phyloP scores from a whole-genome alignment of 2,888 invertebrate genomes.

The Cheilosia urbana region DNA sequence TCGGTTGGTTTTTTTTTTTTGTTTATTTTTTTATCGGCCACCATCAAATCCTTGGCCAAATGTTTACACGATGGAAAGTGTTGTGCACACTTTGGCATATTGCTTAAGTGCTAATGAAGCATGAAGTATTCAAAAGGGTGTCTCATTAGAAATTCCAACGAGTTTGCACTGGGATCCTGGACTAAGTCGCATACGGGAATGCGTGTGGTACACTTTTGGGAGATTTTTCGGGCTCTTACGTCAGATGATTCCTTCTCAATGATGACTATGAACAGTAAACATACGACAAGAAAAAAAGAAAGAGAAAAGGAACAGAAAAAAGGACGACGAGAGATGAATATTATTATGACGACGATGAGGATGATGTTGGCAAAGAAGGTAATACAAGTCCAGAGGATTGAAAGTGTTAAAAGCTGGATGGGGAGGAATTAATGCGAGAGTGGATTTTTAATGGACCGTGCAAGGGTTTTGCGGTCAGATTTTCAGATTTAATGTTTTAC shows the following conservation, averaged over 20 bases:
- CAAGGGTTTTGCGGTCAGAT: conserved; percentile 62
- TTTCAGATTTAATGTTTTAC: conserved; percentile 55
- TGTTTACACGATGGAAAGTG: conserved; percentile 75
- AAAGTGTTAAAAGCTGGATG: conserved; percentile 39
- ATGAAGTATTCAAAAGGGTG: conserved; percentile 76
- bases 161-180: background rate
- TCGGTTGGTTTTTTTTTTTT: conserved; percentile 6
- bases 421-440: conserved; percentile 59
- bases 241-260: conserved; percentile 25
- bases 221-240: conserved; percentile 38
- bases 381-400: conserved; percentile 21
- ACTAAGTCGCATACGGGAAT: background rate
- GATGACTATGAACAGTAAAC: background rate
- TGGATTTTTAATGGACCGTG: conserved; percentile 51
- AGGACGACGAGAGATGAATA: conserved; percentile 20
- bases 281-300: background rate
- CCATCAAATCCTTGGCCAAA: conserved; percentile 69
- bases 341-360: conserved; percentile 16
- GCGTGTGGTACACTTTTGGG: conserved; percentile 12
- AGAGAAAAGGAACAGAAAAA: background rate
- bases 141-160: conserved; percentile 61
- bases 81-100: conserved; percentile 75
- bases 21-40: conserved; percentile 32
- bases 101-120: conserved; percentile 76
- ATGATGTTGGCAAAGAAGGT: conserved; percentile 23